Conservation (phyloP, 2,113 vertebrate species). For the Mus pahari region DNA sequence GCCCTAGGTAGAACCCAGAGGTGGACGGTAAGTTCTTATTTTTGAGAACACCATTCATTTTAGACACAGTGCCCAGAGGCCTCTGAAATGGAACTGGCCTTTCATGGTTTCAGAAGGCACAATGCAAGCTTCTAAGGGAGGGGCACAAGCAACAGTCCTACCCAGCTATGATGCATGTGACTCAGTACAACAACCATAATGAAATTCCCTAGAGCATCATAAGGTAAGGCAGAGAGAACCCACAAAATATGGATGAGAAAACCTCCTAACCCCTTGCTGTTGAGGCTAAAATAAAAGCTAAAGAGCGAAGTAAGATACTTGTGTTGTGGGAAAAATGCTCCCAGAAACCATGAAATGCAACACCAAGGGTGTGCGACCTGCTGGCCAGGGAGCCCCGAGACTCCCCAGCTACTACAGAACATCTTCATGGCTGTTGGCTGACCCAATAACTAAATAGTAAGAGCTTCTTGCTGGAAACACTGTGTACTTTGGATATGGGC, state of each 20-base stretch:
- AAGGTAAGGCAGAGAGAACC: not conserved
- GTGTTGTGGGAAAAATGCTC: not conserved
- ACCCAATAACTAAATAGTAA: not conserved
- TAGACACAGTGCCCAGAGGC: not conserved
- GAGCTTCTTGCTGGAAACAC: not conserved
- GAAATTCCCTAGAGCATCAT: not conserved
- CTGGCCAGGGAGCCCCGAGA: not conserved
- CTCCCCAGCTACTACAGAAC: not conserved
- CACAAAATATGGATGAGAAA: not conserved
- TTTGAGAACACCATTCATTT: not conserved
- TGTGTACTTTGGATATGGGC: too few relatives aligned
- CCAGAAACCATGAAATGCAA: not conserved
- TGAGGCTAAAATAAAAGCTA: not conserved
- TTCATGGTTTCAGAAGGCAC: not conserved
- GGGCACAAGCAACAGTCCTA: not conserved
- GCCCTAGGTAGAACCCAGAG: not conserved
- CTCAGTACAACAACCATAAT: too few relatives aligned
- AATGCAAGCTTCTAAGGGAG: not conserved
- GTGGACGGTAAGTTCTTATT: not conserved
- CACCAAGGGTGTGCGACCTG: not conserved
- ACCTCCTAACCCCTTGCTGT: not conserved
- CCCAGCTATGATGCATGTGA: not conserved
- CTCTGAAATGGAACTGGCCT: not conserved
- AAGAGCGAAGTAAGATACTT: not conserved
- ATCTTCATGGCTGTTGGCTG: too few relatives aligned